These are phyloP conservation scores for Nemotelus pantherinus DNA, from an alignment of 2,888 invertebrate genomes.

Conservation along the genomic window DNA sequence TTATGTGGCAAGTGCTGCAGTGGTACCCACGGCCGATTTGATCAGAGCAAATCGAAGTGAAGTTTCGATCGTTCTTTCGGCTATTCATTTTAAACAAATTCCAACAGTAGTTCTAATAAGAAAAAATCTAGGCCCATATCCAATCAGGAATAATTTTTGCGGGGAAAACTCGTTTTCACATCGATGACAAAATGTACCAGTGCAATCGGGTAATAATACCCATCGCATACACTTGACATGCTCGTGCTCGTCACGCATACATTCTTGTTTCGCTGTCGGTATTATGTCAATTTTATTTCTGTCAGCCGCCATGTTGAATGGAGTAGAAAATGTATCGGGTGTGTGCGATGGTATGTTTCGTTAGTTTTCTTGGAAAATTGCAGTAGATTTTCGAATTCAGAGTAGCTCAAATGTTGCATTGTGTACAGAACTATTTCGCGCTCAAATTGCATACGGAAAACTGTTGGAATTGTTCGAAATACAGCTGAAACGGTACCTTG, in stretches of 20 bases:
- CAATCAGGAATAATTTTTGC: no score
- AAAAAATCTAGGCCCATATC: no score
- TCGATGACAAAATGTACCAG: background rate
- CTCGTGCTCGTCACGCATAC: background rate
- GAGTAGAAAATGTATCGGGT: conserved; percentile 35
- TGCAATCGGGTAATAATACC: conserved; percentile 33
- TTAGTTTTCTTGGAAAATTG: conserved; percentile 32
- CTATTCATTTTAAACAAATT: background rate
- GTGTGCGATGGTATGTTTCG: conserved; percentile 21
- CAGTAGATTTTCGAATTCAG: conserved; percentile 1
- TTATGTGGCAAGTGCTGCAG: conserved; percentile 38
- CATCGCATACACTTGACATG: background rate
- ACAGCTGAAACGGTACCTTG: background rate
- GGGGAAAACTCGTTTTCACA: conserved; percentile 26
- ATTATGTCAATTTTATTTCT: conserved; percentile 38
- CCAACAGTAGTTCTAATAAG: background rate
- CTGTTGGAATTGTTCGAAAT: conserved; percentile 24
- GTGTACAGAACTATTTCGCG: background rate
- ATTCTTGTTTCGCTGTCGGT: background rate
- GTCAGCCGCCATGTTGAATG: conserved; percentile 44
- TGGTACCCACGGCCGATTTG: background rate
- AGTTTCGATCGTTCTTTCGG: no score
- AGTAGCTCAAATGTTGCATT: conserved; percentile 5
- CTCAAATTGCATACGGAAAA: background rate
- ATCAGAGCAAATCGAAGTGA: no score